A percentile compares a stretch with the other conserved stretches of the same genome.
Evolutionary conservation across 2,888 invertebrate genomes (phyloP).

Genomic region (Poecilus cupreus): DNA sequence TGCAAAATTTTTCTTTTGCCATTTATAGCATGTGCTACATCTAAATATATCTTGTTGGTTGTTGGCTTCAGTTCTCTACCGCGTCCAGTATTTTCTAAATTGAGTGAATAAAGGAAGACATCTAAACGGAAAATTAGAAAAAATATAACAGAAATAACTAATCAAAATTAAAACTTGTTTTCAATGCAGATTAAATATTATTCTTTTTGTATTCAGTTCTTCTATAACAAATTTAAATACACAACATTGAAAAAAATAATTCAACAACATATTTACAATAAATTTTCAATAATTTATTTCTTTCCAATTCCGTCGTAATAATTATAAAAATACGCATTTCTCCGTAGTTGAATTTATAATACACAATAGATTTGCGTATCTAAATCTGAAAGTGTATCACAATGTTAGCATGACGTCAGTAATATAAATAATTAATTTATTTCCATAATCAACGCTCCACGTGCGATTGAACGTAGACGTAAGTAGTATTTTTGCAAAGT

Average conservation of each 20-base stretch:
- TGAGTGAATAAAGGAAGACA: not conserved
- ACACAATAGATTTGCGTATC: not conserved
- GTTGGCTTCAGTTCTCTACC: not conserved
- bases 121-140: not conserved
- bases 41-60: constrained; percentile 40
- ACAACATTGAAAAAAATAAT: no score
- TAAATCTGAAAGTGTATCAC: not conserved
- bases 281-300: no score
- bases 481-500: not conserved
- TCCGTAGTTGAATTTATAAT: no score
- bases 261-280: no score
- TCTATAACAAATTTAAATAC: no score
- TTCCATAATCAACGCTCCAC: not conserved
- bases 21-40: constrained; percentile 43
- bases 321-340: not conserved
- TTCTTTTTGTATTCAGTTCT: no score
- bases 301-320: no score
- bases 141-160: not conserved
- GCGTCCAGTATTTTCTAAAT: constrained; percentile 26
- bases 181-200: no score
- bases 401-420: not conserved
- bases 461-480: not conserved
- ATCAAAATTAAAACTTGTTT: no score
- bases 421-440: constrained; percentile 24
- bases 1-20: constrained; percentile 34